These are phyloP conservation scores for Ophioderma brevispina DNA, from an alignment of 35 echinoderm and acorn worm genomes.

Conservation along the genomic window DNA sequence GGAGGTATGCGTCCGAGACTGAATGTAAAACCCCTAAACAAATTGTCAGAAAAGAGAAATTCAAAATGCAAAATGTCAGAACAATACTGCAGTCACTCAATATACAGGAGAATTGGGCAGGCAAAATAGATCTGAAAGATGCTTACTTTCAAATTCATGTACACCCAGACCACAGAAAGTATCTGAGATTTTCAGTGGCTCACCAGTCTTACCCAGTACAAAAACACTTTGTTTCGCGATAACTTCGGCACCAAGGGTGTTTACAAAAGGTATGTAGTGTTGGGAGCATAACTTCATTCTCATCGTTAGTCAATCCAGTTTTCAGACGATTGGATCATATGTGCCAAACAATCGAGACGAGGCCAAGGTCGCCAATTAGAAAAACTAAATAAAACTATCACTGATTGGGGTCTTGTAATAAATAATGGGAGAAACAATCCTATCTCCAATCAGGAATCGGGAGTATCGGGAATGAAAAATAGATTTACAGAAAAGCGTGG, in stretches of 20 bases:
- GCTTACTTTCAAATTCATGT: conserved; percentile 2
- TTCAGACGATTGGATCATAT: not conserved
- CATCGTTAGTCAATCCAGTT: not conserved
- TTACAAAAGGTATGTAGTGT: not conserved
- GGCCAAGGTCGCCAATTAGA: not conserved
- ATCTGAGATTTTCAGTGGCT: not conserved
- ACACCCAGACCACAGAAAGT: not conserved
- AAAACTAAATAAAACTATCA: too few relatives aligned
- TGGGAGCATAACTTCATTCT: not conserved
- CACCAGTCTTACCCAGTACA: not conserved
- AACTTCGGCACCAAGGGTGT: not conserved
- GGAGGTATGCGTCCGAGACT: not conserved
- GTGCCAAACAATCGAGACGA: not conserved
- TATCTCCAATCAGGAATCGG: not conserved
- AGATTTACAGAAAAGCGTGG: not conserved
- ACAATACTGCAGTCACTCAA: not conserved
- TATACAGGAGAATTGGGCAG: conserved; percentile 13
- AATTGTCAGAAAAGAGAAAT: not conserved
- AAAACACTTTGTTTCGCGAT: not conserved
- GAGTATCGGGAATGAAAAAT: not conserved
- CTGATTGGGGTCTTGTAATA: not conserved
- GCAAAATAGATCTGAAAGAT: not conserved
- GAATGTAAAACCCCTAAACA: not conserved
- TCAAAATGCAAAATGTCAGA: not conserved
- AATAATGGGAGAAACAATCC: not conserved